Base-by-base conservation (phyloP, 2,888 invertebrate genomes). In the Phymatocera aterrima region DNA sequence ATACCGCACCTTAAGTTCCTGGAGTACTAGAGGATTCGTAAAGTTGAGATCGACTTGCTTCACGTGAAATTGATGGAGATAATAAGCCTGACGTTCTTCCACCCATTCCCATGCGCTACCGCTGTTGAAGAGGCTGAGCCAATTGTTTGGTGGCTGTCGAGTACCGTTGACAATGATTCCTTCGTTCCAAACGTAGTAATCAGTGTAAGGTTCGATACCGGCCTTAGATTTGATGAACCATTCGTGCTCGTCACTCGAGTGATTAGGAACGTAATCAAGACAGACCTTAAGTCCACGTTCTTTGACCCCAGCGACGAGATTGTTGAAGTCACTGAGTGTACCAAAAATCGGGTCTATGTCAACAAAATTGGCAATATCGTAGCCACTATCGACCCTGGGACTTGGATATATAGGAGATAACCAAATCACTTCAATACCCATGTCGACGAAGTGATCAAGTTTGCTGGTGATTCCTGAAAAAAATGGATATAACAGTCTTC, bases 31-130 rank as follows among this genome's bases (percentile, higher is more conserved):
- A 0, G 92, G 92, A 87, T 94, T 93, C 18, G 94, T 91, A 86
- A 93, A 94, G 90, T 96, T 95, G 57, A 96, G 92, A 86, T 95
- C 95, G 0, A 94, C 94, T 86, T 95, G 94, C 61, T 93, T 90
- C 1, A 91, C 84, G 0, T 93, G 91, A 82, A 94, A 95, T 83
- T 95, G 94, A 83, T 96, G 96, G 3, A 94, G 91, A 85, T 95
- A 96, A 88, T 91, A 96, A 86, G 95, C 94, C 72, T 93, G 88
- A 2, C 95, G 91, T 1, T 87, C 84, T 0, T 92, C 92, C 81
- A 93, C 93, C 93, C 93, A 96, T 80, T 93, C 91, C 96, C 96
- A 96, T 0, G 94, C 93, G 0, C 94, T 91, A 0, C 94, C 94
- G 0, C 94, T 93, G n/a, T n/a, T n/a, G 82, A 94, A 95, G 28